Evolutionary conservation across 2,888 invertebrate genomes (phyloP), one percentile per base, ranked within the genome.

Genomic region (Rhagonycha lutea): DNA sequence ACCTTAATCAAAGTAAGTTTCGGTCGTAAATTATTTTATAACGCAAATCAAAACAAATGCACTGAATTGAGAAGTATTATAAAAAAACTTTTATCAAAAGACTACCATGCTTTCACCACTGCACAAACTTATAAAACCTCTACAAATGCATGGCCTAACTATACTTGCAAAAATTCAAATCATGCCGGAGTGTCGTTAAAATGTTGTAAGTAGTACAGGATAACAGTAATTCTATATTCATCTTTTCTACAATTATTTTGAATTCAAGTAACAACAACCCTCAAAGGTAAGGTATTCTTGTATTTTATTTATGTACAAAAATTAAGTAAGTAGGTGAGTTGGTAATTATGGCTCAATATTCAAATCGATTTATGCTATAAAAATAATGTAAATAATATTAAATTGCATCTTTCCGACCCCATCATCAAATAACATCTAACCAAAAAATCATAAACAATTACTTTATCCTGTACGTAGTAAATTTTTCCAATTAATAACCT

Each of bases 111-210:
- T 79, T 73, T 80, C 79, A 80, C 78, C 80, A 82, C 79, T 80
- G 81, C 82, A 81, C 78, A 79, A 76, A 79, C 81, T 79, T 79
- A 81, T 23, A 65, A 65, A 80, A 80, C 80, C 80, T 78, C 82
- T 82, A 81, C 80, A 78, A 77, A 82, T 82, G 82, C 82, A 82
- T 79, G 80, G 81, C 81, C 81, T 82, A 47, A 82, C 81, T 74
- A 81, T 65, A 65, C 79, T 82, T 80, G 82, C 81, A 81, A 81
- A 77, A 81, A 80, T 75, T 79, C 78, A 80, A 80, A 80, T 75
- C 77, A 77, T 77, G 79, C 77, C 75, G 72, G 76, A 71, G 79
- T 75, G 74, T 76, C 73, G 69, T 68, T 26, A 74, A 74, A 65
- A 68, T 73, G 74, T 79, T 47, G n/a, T 8, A n/a, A 5, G 47